Base-by-base conservation (phyloP, 2,797 vertebrate genomes). In the Perodicticus potto region DNA sequence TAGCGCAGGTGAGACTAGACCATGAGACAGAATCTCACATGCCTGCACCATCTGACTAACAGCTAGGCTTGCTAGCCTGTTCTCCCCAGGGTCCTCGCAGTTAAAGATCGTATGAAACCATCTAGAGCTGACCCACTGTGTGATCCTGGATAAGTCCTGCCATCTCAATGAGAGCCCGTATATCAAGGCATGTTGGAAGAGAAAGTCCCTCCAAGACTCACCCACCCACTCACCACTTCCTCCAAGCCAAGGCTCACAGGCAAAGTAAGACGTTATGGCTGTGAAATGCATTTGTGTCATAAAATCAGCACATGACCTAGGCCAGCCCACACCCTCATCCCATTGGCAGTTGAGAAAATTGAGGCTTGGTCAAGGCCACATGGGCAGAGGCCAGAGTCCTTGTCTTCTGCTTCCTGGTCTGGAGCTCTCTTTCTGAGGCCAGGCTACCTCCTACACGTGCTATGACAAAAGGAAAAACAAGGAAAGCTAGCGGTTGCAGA, bases 341-440 rank as follows among this genome's bases (percentile, higher is more conserved):
- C 74, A 85, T 43, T 70, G 29, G 37, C 86, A 29, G 25, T 65
- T 65, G 82, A 83, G 34, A 86, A 94, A 77, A 95, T 59, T 27
- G 53, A 90, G 74, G 43, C 72, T 86, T 40, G 9, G 22, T 65
- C 61, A 90, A 78, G 14, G 2, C 13, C 14, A 0, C 20, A 29
- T 78, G 45, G 14, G 53, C 83, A 87, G 70, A 87, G 45, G 11
- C 22, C 76, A 86, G 17, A 43, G 37, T 49, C 55, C 17, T 40
- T 49, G 7, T 34, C 74, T 93, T 82, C 20, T 86, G 53, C 74
- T 72, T 86, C 45, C 45, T 59, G 25, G 14, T 34, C 40, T 43
- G 20, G 49, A 67, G 67, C 49, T 70, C 29, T 40, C 74, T 34
- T 40, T 49, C 65, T 78, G 49, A 63, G 73, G 19, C 32, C 89